These are phyloP conservation scores for Mohoua ochrocephala DNA, from an alignment of 2,113 vertebrate genomes.

Conservation along the genomic window DNA sequence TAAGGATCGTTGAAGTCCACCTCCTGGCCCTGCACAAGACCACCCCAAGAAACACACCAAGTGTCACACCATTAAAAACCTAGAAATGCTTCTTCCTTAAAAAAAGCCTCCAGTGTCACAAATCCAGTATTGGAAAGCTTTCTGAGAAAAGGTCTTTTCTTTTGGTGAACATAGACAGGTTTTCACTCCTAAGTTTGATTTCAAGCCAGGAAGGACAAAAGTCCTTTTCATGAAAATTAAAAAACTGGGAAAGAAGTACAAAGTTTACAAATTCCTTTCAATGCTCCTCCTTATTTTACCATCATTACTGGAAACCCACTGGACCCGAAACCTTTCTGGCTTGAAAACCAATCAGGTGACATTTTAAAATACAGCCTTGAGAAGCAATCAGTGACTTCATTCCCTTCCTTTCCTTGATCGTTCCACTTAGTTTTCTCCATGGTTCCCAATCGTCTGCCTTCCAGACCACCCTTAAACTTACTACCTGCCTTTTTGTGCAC, in stretches of 20 bases:
- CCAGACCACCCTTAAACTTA: not conserved
- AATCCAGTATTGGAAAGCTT: not conserved
- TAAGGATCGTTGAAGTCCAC: not conserved
- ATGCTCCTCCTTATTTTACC: slow-evolving; percentile 6
- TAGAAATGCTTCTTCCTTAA: not conserved
- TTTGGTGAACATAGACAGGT: not conserved
- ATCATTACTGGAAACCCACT: slow-evolving; percentile 14
- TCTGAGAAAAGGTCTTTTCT: not conserved
- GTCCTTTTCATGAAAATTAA: slow-evolving; percentile 20
- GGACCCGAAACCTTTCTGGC: slow-evolving; percentile 15
- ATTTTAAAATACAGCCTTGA: slow-evolving; percentile 29
- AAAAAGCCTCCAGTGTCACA: not conserved
- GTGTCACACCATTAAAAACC: not conserved
- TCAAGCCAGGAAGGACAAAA: slow-evolving; percentile 10
- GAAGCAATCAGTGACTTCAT: slow-evolving; percentile 28
- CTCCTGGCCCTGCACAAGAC: not conserved
- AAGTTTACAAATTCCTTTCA: slow-evolving; percentile 23
- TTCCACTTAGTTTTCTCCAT: not conserved
- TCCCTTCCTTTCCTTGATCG: not conserved
- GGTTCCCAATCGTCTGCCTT: not conserved
- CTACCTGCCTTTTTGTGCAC: not conserved
- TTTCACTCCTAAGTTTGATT: not conserved
- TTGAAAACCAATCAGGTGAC: slow-evolving; percentile 7
- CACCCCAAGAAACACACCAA: not conserved
- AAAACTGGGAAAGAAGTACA: slow-evolving; percentile 14